Conservation (phyloP, 1,140 invertebrate species). For the Holcopasites calliopsidis region DNA sequence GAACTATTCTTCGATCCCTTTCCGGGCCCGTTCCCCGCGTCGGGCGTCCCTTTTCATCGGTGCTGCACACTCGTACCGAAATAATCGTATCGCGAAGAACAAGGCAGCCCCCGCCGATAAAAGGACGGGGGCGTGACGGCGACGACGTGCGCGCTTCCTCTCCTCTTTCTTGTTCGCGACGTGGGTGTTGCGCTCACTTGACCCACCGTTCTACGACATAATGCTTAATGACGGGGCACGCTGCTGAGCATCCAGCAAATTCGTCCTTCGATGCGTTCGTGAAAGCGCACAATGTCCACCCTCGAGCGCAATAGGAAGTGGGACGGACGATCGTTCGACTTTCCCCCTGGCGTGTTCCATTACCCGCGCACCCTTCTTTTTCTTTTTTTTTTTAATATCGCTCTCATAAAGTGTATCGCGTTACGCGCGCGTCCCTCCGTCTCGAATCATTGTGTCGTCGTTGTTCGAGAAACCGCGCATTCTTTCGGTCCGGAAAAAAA, state of each 20-base stretch:
- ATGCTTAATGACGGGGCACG: constrained; percentile 76
- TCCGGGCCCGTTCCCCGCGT: constrained; percentile 38
- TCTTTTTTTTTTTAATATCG: constrained; percentile 18
- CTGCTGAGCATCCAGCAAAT: constrained; percentile 56
- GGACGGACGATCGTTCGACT: constrained; percentile 25
- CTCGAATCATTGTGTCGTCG: constrained; percentile 2
- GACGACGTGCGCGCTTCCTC: constrained; percentile 65
- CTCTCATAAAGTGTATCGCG: constrained; percentile 33
- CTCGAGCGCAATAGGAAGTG: constrained; percentile 22
- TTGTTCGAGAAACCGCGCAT: constrained; percentile 9
- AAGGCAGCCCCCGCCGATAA: constrained; percentile 41
- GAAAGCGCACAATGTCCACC: constrained; percentile 59
- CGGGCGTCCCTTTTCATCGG: constrained; percentile 29
- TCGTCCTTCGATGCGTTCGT: constrained; percentile 58
- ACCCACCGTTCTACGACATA: constrained; percentile 61
- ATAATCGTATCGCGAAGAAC: constrained; percentile 43
- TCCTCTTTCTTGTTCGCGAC: constrained; percentile 17
- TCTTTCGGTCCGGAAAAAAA: constrained; percentile 24
- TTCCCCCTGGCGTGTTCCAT: not conserved
- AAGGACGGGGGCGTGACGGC: constrained; percentile 74
- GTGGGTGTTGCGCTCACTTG: constrained; percentile 52
- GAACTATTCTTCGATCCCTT: constrained; percentile 39
- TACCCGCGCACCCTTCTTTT: too few relatives aligned
- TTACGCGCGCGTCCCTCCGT: not conserved
- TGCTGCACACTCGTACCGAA: constrained; percentile 12